A percentile compares a stretch with the other conserved stretches of the same genome.
Evolutionary conservation across 92 coral and sea anemone genomes (phyloP).

Genomic region (Heteractis magnifica): DNA sequence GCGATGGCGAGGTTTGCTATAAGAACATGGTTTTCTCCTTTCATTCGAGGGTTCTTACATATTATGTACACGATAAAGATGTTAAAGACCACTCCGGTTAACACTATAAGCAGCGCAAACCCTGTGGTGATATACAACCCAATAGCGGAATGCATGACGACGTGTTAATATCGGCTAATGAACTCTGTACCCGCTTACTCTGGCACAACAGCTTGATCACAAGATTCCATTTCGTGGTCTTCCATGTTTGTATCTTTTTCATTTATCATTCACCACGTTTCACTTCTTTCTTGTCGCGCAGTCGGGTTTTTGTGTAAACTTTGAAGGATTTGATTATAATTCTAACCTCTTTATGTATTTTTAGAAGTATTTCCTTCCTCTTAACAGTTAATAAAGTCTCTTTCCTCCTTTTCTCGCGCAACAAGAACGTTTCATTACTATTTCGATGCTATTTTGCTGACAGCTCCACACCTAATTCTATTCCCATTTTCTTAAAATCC

Average conservation of each 20-base stretch:
- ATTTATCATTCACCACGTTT: neutral
- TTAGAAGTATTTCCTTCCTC: constrained; percentile 1
- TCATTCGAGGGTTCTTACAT: constrained; percentile 30
- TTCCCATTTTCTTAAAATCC: no score
- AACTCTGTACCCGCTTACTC: neutral
- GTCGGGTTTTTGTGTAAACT: no score
- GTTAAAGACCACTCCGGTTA: constrained; percentile 30
- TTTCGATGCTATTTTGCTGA: neutral
- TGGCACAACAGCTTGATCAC: no score
- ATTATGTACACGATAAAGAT: constrained; percentile 37
- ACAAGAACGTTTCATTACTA: neutral
- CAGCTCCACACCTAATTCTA: no score
- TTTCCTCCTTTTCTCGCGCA: neutral
- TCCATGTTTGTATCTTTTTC: neutral
- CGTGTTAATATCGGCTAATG: neutral
- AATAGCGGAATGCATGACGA: constrained; percentile 9
- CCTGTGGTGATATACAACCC: constrained; percentile 21
- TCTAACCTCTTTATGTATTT: neutral
- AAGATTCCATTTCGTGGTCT: neutral
- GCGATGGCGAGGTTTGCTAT: constrained; percentile 53
- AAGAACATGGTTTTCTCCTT: constrained; percentile 34
- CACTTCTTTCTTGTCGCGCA: neutral
- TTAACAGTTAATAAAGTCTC: neutral
- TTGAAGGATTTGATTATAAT: no score
- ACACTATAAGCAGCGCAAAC: constrained; percentile 12